Evolutionary conservation across 2,113 vertebrate species (phyloP).

Genomic region (Sylvilagus bachmani): DNA sequence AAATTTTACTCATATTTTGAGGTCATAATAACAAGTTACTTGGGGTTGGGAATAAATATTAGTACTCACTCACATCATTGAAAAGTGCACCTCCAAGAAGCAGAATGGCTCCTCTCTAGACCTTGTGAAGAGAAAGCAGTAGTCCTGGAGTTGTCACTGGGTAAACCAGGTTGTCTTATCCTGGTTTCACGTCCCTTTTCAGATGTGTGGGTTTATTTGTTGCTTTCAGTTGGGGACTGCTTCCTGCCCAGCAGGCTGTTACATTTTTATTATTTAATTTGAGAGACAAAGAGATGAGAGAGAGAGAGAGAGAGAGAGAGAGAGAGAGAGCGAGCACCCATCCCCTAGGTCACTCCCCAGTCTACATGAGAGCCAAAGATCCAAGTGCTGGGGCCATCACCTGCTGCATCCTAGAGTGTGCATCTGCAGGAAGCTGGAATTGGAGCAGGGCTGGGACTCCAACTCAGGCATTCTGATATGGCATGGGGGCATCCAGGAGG

Average conservation of each 20-base stretch:
- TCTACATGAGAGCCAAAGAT: too few relatives aligned
- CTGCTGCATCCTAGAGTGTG: too few relatives aligned
- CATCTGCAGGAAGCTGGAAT: too few relatives aligned
- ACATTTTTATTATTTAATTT: too few relatives aligned
- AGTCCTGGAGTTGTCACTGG: background rate
- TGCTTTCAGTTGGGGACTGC: background rate
- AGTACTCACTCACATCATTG: conserved; percentile 1
- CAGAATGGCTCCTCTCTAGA: background rate
- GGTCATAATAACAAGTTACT: background rate
- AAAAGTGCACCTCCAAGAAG: background rate
- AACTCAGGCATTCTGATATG: too few relatives aligned
- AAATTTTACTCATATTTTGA: background rate
- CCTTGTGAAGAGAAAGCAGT: background rate
- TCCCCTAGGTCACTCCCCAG: too few relatives aligned
- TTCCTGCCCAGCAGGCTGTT: background rate
- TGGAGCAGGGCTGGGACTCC: too few relatives aligned
- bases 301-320: too few relatives aligned
- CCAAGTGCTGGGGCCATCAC: too few relatives aligned
- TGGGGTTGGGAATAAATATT: background rate
- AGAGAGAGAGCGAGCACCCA: too few relatives aligned
- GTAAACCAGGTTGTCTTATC: background rate
- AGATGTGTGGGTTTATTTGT: background rate
- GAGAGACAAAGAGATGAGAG: too few relatives aligned
- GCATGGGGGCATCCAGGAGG: too few relatives aligned
- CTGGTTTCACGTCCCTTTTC: background rate